These are phyloP conservation scores for Sigmodon hispidus DNA, from an alignment of 2,113 vertebrate species.

Conservation along the genomic window DNA sequence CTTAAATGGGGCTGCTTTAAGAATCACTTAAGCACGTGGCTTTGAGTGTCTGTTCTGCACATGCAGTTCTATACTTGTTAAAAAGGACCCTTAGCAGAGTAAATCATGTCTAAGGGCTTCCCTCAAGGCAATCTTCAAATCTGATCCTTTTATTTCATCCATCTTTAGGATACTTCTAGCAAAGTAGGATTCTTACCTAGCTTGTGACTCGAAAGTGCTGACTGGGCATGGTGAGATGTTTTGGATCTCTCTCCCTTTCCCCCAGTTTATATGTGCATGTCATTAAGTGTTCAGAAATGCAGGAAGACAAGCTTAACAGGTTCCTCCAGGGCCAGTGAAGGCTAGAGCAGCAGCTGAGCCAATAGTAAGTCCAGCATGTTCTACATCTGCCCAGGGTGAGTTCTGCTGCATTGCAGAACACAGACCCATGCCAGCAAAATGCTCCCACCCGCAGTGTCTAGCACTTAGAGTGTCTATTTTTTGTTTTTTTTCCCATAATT, in stretches of 20 bases:
- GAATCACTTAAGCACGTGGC: neutral
- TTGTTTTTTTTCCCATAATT: neutral
- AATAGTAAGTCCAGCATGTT: neutral
- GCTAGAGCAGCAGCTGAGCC: neutral
- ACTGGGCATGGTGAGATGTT: neutral
- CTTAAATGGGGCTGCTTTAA: neutral
- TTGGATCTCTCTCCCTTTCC: neutral
- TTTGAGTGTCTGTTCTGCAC: neutral
- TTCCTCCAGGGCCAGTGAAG: neutral
- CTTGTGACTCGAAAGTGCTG: neutral
- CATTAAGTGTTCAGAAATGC: conserved; percentile 44
- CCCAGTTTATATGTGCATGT: neutral
- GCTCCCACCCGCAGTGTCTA: neutral
- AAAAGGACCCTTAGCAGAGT: neutral
- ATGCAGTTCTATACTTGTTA: neutral
- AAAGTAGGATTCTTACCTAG: neutral
- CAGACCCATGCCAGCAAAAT: neutral
- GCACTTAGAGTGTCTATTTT: neutral
- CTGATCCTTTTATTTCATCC: neutral
- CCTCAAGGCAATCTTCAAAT: neutral
- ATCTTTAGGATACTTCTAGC: neutral
- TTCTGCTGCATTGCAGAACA: neutral
- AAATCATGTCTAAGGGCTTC: neutral
- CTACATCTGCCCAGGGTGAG: neutral
- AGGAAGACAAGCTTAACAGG: conserved; percentile 10